Conservation (phyloP, 2,888 invertebrate genomes). For the Mechanitis mazaeus region DNA sequence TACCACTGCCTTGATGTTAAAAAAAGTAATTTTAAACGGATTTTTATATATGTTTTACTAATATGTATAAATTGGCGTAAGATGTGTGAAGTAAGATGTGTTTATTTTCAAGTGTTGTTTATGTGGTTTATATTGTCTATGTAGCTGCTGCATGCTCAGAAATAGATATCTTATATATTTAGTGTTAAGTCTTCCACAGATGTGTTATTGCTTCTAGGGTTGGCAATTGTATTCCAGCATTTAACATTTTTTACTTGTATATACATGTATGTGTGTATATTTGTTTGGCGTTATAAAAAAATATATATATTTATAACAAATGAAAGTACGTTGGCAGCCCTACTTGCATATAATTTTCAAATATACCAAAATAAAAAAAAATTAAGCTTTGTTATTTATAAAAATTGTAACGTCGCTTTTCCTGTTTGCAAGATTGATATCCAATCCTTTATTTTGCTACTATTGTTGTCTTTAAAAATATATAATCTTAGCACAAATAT, state of each 20-base stretch:
- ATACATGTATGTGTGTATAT: too few relatives aligned
- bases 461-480: neutral
- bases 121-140: neutral
- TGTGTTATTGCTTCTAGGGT: neutral
- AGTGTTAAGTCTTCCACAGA: neutral
- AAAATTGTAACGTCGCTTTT: too few relatives aligned
- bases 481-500: slow-evolving; percentile 15
- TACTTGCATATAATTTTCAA: too few relatives aligned
- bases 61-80: slow-evolving; percentile 41
- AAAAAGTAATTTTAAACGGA: slow-evolving; percentile 49
- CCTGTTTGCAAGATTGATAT: neutral
- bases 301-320: too few relatives aligned
- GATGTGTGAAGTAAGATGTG: slow-evolving; percentile 29
- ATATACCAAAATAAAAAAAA: too few relatives aligned
- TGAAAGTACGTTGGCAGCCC: too few relatives aligned
- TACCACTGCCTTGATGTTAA: slow-evolving; percentile 67
- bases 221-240: too few relatives aligned
- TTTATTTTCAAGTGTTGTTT: neutral
- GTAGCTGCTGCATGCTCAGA: neutral
- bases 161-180: neutral
- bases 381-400: too few relatives aligned
- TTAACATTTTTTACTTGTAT: too few relatives aligned
- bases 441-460: neutral
- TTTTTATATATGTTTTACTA: slow-evolving; percentile 50
- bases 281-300: too few relatives aligned